Evolutionary conservation across 2,113 vertebrate genomes (phyloP), one percentile per base, ranked within the genome.

Genomic region (Silurus meridionalis): DNA sequence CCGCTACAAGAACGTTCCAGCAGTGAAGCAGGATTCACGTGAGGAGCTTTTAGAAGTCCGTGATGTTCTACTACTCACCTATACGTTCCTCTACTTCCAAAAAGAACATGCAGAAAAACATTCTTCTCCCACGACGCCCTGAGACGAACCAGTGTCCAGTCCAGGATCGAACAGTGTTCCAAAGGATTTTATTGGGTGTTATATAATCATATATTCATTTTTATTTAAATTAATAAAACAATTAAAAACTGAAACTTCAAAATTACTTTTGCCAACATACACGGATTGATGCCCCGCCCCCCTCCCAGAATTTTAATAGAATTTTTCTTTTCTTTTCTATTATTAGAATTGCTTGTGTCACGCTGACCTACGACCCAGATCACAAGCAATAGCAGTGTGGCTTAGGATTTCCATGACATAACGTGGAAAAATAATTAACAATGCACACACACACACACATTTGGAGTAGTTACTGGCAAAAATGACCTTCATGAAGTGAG

Each of bases 1-100:
- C 52, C 48, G 5, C 67, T 37, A 21, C 85, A 88, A 82, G 82
- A 82, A 72, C 86, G 10, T 69, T 75, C 25, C 75, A 72, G 52
- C 78, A 64, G 79, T 17, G 55, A 61, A 13, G 5, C 75, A 57
- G 25, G 85, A 71, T 83, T 87, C 75, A 11, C 46, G n/a, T 25
- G 37, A 19, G 17, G 50, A 71, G 46, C 55, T 61, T 82, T 66
- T 25, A 57, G 15, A 75, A 72, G 74, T 50, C 17, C 61, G 15
- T 21, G 50, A 5, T 52, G 23, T 77, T 63, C n/a, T 78, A 5
- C 25, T 74, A 21, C n/a, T 28, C 71, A 63, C 28, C 28, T 46
- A 81, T 28, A 25, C 6, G 23, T 25, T 55, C 21, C n/a, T 50
- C 14, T 77, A 53, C 10, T n/a, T 75, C 50, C 50, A 21, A 77